Percentiles rank a stretch among this genome's conserved stretches.
Evolutionary conservation across 2,888 invertebrate genomes (phyloP).

Genomic region (Rhorus exstirpatorius): DNA sequence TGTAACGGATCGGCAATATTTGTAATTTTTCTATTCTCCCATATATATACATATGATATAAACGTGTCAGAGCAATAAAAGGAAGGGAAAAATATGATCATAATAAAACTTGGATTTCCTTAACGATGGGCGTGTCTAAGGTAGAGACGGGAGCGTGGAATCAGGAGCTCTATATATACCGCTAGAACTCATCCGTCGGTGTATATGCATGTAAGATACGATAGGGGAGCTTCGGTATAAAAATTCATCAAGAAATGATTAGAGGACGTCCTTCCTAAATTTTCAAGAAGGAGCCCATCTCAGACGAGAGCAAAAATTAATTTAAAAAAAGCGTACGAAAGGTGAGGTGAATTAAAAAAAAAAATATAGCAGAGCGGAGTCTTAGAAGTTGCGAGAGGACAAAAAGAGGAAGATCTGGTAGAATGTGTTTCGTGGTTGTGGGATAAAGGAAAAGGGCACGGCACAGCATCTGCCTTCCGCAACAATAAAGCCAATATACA

Average conservation of each 20-base stretch:
- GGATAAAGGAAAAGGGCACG: neutral
- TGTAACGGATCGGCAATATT: no score
- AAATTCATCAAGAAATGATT: constrained; percentile 69
- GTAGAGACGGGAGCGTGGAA: constrained; percentile 36
- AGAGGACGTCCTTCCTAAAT: constrained; percentile 51
- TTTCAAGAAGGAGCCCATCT: constrained; percentile 30
- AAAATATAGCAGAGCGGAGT: neutral
- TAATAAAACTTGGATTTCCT: constrained; percentile 45
- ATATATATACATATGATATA: no score
- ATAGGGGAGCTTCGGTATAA: constrained; percentile 7
- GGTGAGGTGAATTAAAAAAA: constrained; percentile 13
- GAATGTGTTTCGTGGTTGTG: neutral
- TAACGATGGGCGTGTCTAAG: constrained; percentile 66
- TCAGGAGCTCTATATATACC: constrained; percentile 34
- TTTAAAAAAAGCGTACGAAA: neutral
- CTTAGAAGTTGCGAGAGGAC: neutral
- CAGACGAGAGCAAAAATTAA: constrained; percentile 30
- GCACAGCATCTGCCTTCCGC: neutral
- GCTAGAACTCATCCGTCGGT: neutral
- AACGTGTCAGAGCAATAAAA: neutral
- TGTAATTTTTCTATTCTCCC: no score
- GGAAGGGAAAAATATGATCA: constrained; percentile 6
- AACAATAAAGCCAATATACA: neutral
- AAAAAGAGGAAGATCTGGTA: neutral
- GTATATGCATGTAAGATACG: neutral